These are phyloP conservation scores for Myotis planiceps DNA, from an alignment of 2,797 vertebrate species.

Conservation along the genomic window DNA sequence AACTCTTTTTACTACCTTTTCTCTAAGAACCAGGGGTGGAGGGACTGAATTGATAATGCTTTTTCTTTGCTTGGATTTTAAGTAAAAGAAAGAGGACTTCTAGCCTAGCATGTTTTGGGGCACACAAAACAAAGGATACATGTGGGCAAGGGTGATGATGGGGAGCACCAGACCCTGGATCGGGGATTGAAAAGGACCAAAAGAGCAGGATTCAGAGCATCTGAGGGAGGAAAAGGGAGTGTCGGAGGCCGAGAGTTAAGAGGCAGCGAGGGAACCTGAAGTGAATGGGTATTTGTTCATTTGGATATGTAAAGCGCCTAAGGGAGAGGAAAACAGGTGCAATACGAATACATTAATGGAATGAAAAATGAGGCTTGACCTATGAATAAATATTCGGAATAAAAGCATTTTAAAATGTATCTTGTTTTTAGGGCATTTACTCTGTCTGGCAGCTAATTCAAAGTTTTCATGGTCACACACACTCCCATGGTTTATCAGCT, in stretches of 20 bases:
- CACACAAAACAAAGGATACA: constrained; percentile 13
- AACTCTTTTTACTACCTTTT: not conserved
- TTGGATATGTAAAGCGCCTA: constrained; percentile 78
- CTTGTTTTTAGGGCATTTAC: constrained; percentile 77
- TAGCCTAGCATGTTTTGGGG: constrained; percentile 9
- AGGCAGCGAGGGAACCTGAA: not conserved
- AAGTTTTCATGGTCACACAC: constrained; percentile 57
- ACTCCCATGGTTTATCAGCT: not conserved
- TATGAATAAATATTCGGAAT: constrained; percentile 78
- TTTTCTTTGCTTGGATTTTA: constrained; percentile 52
- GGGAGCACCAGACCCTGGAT: not conserved
- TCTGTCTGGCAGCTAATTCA: constrained; percentile 74
- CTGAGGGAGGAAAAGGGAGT: not conserved
- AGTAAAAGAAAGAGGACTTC: not conserved
- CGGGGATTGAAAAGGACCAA: not conserved
- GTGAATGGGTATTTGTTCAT: constrained; percentile 75
- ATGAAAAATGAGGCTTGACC: constrained; percentile 79
- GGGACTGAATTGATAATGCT: not conserved
- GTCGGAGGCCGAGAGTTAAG: constrained; percentile 48
- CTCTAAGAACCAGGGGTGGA: not conserved
- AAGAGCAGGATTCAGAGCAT: not conserved
- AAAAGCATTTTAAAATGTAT: constrained; percentile 73
- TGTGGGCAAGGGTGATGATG: not conserved
- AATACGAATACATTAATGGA: constrained; percentile 77
- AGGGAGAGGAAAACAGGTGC: constrained; percentile 76